A percentile compares a stretch with the other conserved stretches of the same genome.
Evolutionary conservation across 2,888 invertebrate genomes (phyloP).

Genomic region (Dichetophora obliterata): DNA sequence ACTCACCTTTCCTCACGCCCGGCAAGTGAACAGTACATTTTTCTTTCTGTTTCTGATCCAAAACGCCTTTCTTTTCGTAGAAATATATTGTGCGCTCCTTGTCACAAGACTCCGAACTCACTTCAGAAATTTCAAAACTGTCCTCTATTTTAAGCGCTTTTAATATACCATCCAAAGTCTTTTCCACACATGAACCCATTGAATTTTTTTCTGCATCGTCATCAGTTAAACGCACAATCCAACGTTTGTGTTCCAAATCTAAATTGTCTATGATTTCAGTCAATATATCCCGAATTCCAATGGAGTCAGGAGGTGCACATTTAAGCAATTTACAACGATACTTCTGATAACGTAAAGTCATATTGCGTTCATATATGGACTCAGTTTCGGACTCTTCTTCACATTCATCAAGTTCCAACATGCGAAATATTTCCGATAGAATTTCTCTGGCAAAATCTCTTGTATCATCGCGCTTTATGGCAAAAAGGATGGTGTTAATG

Average conservation of each 20-base stretch:
- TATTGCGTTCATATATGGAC: conserved; percentile 49
- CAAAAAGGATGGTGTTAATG: neutral
- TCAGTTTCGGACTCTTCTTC: conserved; percentile 49
- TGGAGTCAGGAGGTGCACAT: conserved; percentile 40
- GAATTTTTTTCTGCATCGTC: conserved; percentile 14
- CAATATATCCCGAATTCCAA: conserved; percentile 52
- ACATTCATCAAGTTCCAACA: conserved; percentile 51
- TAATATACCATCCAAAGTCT: conserved; percentile 50
- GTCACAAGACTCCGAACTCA: conserved; percentile 58
- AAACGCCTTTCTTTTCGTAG: conserved; percentile 55
- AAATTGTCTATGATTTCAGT: conserved; percentile 58
- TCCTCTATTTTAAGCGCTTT: conserved; percentile 56
- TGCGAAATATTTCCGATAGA: conserved; percentile 58
- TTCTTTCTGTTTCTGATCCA: conserved; percentile 41
- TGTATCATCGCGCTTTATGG: conserved; percentile 52
- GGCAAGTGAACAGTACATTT: conserved; percentile 51
- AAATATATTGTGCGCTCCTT: conserved; percentile 56
- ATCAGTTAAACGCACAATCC: conserved; percentile 43
- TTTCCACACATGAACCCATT: conserved; percentile 36
- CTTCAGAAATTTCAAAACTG: conserved; percentile 55
- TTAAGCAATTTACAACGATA: conserved; percentile 54
- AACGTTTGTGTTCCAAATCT: conserved; percentile 54
- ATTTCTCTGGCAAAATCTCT: conserved; percentile 53
- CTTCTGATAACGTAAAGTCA: conserved; percentile 55
- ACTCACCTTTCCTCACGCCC: conserved; percentile 47